Percentiles rank a stretch among this genome's conserved stretches.
These are phyloP conservation scores for Euura saliciscinereae DNA, from an alignment of 1,140 invertebrate genomes.

Conservation along the genomic window DNA sequence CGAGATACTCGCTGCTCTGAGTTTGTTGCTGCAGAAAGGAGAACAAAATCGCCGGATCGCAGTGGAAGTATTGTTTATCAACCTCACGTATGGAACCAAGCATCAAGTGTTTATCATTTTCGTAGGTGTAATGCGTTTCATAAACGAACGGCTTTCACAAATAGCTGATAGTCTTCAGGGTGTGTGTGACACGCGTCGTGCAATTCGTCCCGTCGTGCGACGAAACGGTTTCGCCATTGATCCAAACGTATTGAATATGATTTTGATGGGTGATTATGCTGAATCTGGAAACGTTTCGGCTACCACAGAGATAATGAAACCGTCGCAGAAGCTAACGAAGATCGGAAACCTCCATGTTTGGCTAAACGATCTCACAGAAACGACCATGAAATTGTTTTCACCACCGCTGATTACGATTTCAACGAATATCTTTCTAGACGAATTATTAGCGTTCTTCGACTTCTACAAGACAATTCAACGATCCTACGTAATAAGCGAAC, in stretches of 20 bases:
- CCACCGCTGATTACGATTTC: no score
- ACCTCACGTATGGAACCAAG: neutral
- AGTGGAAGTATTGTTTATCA: neutral
- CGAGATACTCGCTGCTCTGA: neutral
- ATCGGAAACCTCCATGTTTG: neutral
- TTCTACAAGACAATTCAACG: no score
- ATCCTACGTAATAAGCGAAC: no score
- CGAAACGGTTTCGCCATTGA: neutral
- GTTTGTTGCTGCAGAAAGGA: neutral
- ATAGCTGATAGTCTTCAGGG: neutral
- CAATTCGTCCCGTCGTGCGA: neutral
- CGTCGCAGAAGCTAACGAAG: neutral
- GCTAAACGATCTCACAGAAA: no score
- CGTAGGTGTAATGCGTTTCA: neutral
- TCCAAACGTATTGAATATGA: neutral
- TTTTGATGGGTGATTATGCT: neutral
- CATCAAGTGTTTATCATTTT: neutral
- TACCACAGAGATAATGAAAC: neutral
- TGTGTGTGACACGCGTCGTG: neutral
- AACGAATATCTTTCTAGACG: no score
- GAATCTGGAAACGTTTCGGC: neutral
- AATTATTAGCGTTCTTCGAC: no score
- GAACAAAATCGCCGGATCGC: neutral
- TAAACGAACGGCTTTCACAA: neutral
- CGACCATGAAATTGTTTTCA: no score